Conservation (phyloP, 2,888 invertebrate genomes). For the Clepsis dumicolana region DNA sequence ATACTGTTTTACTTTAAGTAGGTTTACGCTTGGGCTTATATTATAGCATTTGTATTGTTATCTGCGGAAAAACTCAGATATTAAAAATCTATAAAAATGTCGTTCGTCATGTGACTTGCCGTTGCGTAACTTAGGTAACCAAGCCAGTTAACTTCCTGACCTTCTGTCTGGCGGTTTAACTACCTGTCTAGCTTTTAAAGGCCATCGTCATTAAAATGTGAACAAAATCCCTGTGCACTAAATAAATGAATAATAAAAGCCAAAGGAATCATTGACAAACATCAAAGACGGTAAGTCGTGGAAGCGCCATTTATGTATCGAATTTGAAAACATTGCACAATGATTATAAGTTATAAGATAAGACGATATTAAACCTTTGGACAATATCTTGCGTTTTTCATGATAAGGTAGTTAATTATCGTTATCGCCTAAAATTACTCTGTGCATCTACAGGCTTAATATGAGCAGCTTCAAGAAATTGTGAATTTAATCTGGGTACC, state of each 20-base stretch:
- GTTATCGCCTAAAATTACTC: no score
- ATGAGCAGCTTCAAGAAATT: no score
- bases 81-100: constrained; percentile 27
- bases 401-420: no score
- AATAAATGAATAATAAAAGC: background rate
- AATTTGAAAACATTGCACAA: no score
- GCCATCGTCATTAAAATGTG: constrained; percentile 7
- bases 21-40: background rate
- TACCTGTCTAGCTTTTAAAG: constrained; percentile 22
- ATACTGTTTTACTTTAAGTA: background rate
- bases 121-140: constrained; percentile 25
- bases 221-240: background rate
- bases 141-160: constrained; percentile 24
- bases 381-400: no score
- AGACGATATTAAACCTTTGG: no score
- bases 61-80: background rate
- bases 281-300: background rate
- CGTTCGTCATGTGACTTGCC: constrained; percentile 14
- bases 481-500: no score
- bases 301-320: no score
- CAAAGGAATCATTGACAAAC: background rate
- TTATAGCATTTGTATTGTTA: background rate
- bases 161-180: constrained; percentile 29
- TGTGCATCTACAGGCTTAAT: no score
- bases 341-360: no score